Evolutionary conservation across 2,888 invertebrate species (phyloP), one percentile per base, ranked within the genome.

Genomic region (Aleiodes testaceus): DNA sequence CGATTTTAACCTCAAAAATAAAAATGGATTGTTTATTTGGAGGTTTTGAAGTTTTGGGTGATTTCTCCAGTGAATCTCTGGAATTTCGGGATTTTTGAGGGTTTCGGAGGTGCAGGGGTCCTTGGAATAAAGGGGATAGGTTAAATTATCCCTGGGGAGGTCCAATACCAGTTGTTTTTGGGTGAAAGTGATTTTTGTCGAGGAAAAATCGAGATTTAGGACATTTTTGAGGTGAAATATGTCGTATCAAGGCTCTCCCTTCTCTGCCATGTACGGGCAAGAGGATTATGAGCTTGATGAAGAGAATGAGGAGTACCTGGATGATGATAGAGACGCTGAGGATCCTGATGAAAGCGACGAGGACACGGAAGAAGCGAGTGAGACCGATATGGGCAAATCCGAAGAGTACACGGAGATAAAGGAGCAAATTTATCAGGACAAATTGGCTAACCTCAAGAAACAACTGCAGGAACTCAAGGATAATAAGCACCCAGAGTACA

Each of bases 301-400:
- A 78, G 93, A 93, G 71, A 91, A 92, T 81, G 92, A 92, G 81
- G 92, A 93, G 78, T 92, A 92, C 80, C 81, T 91, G 79, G 93
- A 93, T 74, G 93, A 93, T 77, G 92, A 92, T 79, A 89, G 91
- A 69, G 92, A 93, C 74, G 90, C 90, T 72, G 92, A 92, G 72
- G 91, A 93, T 83, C 88, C 85, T 81, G 89, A 91, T 85, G 88
- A 91, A 78, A 90, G 88, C 71, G 91, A 91, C 87, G 90, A 90
- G 90, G 97, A 97, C 86, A 98, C 98, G 0, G 98, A 97, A 88
- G 98, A 98, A 89, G 97, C 97, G 0, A 97, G 97, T 88, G 98
- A 98, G 88, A 95, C 96, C n/a, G 97, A 97, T 80, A 92, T 93
- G 88, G 93, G 94, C 49, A 92, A 94, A 82, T 92, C 92, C 78